Base-by-base conservation (phyloP, 2,113 vertebrate species). In the Periophthalmodon schlosseri region DNA sequence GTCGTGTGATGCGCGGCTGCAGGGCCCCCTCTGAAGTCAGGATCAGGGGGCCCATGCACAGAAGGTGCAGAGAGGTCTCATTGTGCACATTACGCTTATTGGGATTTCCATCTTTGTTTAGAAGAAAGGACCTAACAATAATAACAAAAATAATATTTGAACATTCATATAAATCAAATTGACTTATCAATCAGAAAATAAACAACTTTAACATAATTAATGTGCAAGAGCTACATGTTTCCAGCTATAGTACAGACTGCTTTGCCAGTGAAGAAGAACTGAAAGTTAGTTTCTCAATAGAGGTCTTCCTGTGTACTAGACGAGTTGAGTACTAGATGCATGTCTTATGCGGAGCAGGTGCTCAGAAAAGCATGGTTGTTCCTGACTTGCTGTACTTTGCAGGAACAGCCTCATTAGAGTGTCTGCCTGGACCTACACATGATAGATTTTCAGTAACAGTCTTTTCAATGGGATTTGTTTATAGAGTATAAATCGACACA, bases 1-100 rank as follows among this genome's bases (percentile, higher is more conserved):
- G 96, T 21, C 95, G 93, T 82, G 93, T 88, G 80, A 98, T 90
- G 69, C 96, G 95, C 24, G 97, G 97, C 58, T 97, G 95, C 77
- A 99, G 94, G 23, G 95, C 95, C 75, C 96, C 96, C 83, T 99
- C 97, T 0, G 95, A 93, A 87, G 96, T 96, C 92, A 98, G 90
- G 90, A 99, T 97, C 78, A 95, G 95, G 61, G 96, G 96, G 54
- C 97, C 97, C 98, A 99, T 99, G 95, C 98, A 99, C 83, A 98
- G 93, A 54, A 98, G 94, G 93, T 99, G 97, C 93, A 99, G 94
- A 79, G 96, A 95, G 1, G 96, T 99, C 91, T 99, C 98, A 75
- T 99, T 98, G 93, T 97, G 96, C 80, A 98, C 93, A 44, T 99
- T 99, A 71, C 96, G 94, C 88, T 99, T 99, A 89, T 99, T 99